Evolutionary conservation across 2,113 vertebrate species (phyloP), one percentile per base, ranked within the genome.

Genomic region (Eurystomus gularis): DNA sequence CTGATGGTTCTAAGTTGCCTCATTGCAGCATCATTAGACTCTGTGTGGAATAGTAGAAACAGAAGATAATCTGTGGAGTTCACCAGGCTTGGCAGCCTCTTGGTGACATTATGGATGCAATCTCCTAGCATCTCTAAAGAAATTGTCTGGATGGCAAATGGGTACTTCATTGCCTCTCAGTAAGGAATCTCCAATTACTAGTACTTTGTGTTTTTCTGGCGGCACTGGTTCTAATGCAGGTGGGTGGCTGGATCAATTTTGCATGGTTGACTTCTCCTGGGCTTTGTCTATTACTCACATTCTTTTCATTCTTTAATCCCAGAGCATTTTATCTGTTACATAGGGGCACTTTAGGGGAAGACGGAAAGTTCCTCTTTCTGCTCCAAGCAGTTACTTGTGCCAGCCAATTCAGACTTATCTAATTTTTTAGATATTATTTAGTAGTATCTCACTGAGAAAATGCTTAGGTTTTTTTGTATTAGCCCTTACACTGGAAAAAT

Each of bases 11-110:
- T 23, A 49, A 6, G 19, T 1, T 40, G 15, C 4, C 77, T 62
- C 0, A 0, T 19, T 62, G 15, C 48, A 49, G 48, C 16, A 49
- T 49, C 48, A 49, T 49, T 49, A 49, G 20, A 49, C 48, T 20
- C 21, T 49, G 23, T 23, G 48, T 49, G 21, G 48, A 49, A 49
- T 23, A 49, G 19, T 23, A 23, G 48, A 23, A 49, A 20, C 21
- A 49, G 48, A 49, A 10, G 20, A 49, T 49, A 23, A 23, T 49
- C 48, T 49, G 48, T 49, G 23, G 21, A 16, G 21, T 49, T 13
- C 39, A 49, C 48, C 21, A 49, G 48, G 20, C 48, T 11, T 49
- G 48, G 21, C 48, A 49, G 19, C 48, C 48, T 49, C 48, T 23
- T 49, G 48, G 21, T 23, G 21, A 21, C 21, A 23, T 49, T 49